Conservation (phyloP, 1,140 invertebrate genomes). For the Octopus sinensis region DNA sequence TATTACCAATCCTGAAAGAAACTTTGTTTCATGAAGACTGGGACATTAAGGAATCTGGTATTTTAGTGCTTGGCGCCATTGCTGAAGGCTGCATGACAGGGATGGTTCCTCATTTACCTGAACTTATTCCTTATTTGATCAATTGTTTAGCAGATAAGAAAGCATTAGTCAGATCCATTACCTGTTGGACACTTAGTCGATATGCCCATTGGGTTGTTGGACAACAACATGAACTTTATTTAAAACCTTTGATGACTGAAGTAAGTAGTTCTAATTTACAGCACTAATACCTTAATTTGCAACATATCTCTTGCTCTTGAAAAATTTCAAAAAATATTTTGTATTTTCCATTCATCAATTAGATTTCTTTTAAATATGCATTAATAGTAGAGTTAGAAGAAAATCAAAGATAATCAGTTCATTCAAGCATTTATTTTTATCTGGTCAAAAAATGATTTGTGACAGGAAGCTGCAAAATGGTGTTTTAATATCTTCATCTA, state of each 20-base stretch:
- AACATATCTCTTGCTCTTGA: no score
- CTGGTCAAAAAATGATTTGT: no score
- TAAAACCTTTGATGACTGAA: conserved; percentile 94
- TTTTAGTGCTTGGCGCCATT: conserved; percentile 92
- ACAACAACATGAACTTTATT: conserved; percentile 87
- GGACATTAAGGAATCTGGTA: conserved; percentile 95
- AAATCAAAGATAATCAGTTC: no score
- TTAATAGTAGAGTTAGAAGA: no score
- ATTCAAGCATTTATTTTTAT: no score
- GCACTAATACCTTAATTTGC: no score
- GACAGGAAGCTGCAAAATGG: no score
- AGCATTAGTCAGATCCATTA: conserved; percentile 93
- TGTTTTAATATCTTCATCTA: no score
- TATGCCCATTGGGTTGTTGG: conserved; percentile 97
- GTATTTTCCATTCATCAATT: no score
- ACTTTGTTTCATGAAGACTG: conserved; percentile 93
- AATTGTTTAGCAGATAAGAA: conserved; percentile 90
- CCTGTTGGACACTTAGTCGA: conserved; percentile 96
- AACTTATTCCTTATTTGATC: conserved; percentile 94
- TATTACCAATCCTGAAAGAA: conserved; percentile 95
- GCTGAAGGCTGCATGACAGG: conserved; percentile 99
- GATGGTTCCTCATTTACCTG: conserved; percentile 92
- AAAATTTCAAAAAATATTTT: no score
- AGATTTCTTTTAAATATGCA: no score
- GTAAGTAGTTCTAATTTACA: conserved; percentile 54